phyloP scores from a whole-genome alignment of 2,888 invertebrate species.

The Crematogaster levior region DNA sequence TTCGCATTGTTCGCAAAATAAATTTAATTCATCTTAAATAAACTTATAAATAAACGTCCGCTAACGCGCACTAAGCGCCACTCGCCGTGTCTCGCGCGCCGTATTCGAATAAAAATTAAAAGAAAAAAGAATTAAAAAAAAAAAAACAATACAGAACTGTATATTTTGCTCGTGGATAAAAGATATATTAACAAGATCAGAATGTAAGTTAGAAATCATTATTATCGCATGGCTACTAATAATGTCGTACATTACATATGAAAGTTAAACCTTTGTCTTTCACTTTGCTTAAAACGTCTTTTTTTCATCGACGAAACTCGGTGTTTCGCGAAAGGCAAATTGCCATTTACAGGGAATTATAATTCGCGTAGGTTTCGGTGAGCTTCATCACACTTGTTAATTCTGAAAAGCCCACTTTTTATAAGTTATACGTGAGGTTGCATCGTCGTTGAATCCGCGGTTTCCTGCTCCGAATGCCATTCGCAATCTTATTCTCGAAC shows the following conservation, averaged over 20 bases:
- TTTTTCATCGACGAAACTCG: neutral
- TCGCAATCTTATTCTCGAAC: neutral
- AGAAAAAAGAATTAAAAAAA: constrained; percentile 15
- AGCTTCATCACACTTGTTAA: neutral
- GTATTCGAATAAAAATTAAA: constrained; percentile 8
- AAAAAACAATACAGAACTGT: neutral
- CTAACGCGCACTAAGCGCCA: constrained; percentile 43
- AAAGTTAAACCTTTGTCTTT: neutral
- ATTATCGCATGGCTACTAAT: neutral
- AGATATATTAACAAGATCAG: neutral
- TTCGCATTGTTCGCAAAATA: constrained; percentile 16
- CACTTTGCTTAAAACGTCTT: constrained; percentile 2
- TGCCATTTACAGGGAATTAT: neutral
- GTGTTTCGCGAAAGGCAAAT: neutral
- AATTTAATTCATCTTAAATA: constrained; percentile 36
- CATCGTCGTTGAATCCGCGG: neutral
- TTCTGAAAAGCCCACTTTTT: neutral
- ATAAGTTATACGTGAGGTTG: constrained; percentile 15
- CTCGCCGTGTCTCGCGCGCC: neutral
- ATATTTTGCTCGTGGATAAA: constrained; percentile 1
- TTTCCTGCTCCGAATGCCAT: neutral
- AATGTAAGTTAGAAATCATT: neutral
- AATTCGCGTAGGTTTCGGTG: neutral
- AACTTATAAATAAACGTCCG: constrained; percentile 33
- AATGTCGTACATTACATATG: neutral